phyloP scores from a whole-genome alignment of 2,113 vertebrate genomes.

The Montifringilla adamsi region DNA sequence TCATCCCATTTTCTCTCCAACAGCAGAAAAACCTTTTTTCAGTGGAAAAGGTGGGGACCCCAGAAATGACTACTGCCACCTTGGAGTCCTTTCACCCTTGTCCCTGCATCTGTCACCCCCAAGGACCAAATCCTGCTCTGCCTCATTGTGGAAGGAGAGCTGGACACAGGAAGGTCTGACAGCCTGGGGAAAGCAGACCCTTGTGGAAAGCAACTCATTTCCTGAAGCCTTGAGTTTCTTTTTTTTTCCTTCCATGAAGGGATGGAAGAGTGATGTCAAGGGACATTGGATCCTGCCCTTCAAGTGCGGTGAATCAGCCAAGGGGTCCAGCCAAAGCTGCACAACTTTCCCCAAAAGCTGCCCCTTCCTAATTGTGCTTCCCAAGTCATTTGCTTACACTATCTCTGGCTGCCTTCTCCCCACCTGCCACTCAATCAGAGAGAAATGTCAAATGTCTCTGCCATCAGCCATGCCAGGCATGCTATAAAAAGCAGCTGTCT shows the following conservation, averaged over 20 bases:
- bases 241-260: background rate
- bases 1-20: background rate
- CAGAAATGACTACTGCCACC: accelerated
- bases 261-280: background rate
- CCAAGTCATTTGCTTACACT: background rate
- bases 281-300: background rate
- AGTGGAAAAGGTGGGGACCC: background rate
- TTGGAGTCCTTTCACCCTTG: background rate
- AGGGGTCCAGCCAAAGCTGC: background rate
- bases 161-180: background rate
- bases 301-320: background rate
- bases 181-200: background rate
- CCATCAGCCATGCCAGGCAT: slow-evolving; percentile 37
- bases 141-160: accelerated
- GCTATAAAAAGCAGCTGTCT: slow-evolving; percentile 49
- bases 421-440: slow-evolving; percentile 45
- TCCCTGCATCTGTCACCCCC: background rate
- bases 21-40: background rate
- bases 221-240: background rate
- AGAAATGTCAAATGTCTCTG: slow-evolving; percentile 57
- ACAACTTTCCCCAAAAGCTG: background rate
- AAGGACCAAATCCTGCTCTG: background rate
- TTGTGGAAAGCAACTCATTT: background rate
- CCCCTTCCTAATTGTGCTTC: background rate
- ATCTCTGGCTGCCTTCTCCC: background rate